phyloP scores from a whole-genome alignment of 2,113 vertebrate genomes.

The Odontesthes bonariensis region DNA sequence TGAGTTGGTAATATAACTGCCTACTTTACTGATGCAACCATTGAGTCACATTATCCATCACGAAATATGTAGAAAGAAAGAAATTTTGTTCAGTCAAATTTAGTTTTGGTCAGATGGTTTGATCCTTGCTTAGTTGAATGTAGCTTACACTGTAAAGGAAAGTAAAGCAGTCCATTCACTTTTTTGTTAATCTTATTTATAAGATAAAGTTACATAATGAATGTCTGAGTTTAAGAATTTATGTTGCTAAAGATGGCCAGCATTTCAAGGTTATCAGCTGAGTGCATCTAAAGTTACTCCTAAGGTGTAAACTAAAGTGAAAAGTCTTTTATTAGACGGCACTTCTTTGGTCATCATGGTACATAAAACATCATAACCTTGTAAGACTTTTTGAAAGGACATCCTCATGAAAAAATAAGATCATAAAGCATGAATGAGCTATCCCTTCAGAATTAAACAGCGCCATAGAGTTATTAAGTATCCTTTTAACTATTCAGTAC shows the following conservation, averaged over 20 bases:
- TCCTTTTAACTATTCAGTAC: constrained; percentile 36
- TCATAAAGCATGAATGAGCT: constrained; percentile 61
- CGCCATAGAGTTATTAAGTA: constrained; percentile 39
- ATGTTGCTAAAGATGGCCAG: constrained; percentile 3
- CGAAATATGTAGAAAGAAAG: too few relatives aligned
- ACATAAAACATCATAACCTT: constrained; percentile 53
- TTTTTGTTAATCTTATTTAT: too few relatives aligned
- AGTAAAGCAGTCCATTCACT: too few relatives aligned
- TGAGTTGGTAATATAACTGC: too few relatives aligned
- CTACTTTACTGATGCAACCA: background rate
- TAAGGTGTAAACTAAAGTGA: background rate
- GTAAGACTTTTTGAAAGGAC: constrained; percentile 52
- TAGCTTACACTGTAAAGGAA: background rate
- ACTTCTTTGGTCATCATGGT: constrained; percentile 25
- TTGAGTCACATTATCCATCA: background rate
- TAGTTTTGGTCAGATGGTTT: too few relatives aligned
- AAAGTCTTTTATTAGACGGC: constrained; percentile 33
- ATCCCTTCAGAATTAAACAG: constrained; percentile 45
- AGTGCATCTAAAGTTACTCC: constrained; percentile 15
- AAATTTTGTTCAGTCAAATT: too few relatives aligned
- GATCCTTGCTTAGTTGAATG: background rate
- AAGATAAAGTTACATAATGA: too few relatives aligned
- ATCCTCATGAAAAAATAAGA: constrained; percentile 33
- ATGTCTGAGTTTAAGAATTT: background rate
- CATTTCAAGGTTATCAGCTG: constrained; percentile 2